Evolutionary conservation across 2,888 invertebrate genomes (phyloP), one percentile per base, ranked within the genome.

Genomic region (Drosophila maculinotata): DNA sequence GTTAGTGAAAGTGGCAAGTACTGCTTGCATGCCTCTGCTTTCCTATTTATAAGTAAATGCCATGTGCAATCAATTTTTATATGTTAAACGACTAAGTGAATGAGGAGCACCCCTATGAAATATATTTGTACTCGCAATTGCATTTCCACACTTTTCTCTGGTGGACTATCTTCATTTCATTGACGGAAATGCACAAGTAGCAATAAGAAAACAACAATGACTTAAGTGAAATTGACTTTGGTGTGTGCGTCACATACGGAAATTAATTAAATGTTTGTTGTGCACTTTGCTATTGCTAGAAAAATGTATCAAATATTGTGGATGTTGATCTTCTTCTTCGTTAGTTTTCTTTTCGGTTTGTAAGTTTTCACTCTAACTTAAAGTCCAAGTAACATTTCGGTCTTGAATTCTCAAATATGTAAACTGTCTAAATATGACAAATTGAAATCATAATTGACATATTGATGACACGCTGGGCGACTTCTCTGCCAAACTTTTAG

Each of bases 201-300:
- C 28, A 53, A 36, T n/a, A 31, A 51, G 48, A 38, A 36, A 42
- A 36, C 14, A 33, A 38, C 23, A 49, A n/a, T 20, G 20, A 31
- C 28, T 31, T 20, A 51, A 38, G 10, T 30, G 8, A 49, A 62
- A 75, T 62, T 41, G 31, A 58, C 36, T 60, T 57, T 44, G 39
- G 33, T 51, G 35, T 64, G 64, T 56, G 60, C 57, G 48, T 47
- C 31, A 53, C 30, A 38, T 31, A 47, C 49, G 56, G 44, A 71
- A 77, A 82, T 69, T 63, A 60, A 69, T 63, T 82, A 67, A 65
- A 69, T 69, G 67, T 69, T 64, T 66, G 41, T 58, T 65, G 30
- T 62, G 59, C 9, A 30, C 35, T 45, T 42, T 14, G 15, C 10
- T 17, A 33, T 20, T 51, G 25, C 41, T 41, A 33, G 20, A 9